A percentile compares a stretch with the other conserved stretches of the same genome.
Conservation (phyloP, 2,113 vertebrate genomes). For the Mormyrus iriodes region DNA sequence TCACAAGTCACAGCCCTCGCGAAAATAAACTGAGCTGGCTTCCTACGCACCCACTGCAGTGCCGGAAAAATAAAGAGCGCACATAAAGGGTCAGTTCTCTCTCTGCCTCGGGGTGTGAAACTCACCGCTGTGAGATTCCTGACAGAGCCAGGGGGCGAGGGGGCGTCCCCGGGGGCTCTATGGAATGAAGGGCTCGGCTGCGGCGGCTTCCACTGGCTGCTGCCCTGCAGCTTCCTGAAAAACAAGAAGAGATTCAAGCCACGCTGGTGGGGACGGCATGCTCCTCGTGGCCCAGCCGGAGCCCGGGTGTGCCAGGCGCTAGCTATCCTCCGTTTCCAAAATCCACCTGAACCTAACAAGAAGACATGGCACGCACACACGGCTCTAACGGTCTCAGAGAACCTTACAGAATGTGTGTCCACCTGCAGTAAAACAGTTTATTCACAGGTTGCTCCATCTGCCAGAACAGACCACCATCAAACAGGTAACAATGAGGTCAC, state of each 20-base stretch:
- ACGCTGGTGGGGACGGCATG: not conserved
- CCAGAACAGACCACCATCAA: not conserved
- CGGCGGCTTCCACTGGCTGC: conserved; percentile 58
- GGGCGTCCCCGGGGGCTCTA: conserved; percentile 59
- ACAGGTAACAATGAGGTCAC: not conserved
- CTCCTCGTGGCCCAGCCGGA: not conserved
- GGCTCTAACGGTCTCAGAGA: not conserved
- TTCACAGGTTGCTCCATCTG: not conserved
- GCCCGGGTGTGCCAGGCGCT: not conserved
- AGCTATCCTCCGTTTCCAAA: not conserved
- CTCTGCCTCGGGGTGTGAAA: not conserved
- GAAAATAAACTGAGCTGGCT: not conserved
- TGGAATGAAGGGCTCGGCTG: conserved; percentile 64
- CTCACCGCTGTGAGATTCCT: conserved; percentile 63
- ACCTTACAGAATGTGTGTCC: not conserved
- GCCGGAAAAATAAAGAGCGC: not conserved
- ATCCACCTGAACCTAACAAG: not conserved
- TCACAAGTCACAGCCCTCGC: not conserved
- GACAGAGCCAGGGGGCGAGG: conserved; percentile 61
- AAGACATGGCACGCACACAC: not conserved
- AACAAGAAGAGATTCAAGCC: conserved; percentile 15
- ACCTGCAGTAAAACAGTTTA: not conserved
- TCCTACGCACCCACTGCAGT: not conserved
- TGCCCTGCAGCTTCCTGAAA: conserved; percentile 63
- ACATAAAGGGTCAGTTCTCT: not conserved